These are phyloP conservation scores for Caenorhabditis becei DNA, from an alignment of 2,888 invertebrate species.

Conservation along the genomic window DNA sequence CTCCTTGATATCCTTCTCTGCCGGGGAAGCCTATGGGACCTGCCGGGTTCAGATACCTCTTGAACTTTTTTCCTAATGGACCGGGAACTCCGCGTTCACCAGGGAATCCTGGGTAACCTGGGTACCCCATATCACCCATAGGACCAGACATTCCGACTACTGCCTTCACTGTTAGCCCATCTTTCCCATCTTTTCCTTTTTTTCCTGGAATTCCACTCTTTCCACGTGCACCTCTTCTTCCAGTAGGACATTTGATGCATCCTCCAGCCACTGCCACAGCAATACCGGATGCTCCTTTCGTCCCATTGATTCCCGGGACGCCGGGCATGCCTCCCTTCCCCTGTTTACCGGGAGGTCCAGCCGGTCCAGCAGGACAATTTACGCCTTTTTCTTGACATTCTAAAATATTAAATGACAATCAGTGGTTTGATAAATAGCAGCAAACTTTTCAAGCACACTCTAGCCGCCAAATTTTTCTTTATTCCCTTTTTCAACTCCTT, in stretches of 20 bases:
- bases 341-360: constrained; percentile 29
- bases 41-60: constrained; percentile 12
- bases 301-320: constrained; percentile 28
- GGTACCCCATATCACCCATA: constrained; percentile 24
- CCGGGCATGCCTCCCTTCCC: constrained; percentile 38
- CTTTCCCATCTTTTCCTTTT: constrained; percentile 28
- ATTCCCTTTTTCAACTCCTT: constrained; percentile 20
- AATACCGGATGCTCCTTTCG: constrained; percentile 38
- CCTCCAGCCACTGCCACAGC: constrained; percentile 17
- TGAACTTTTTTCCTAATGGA: constrained; percentile 30
- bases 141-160: constrained; percentile 32
- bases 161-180: constrained; percentile 41
- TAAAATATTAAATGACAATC: background rate
- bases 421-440: background rate
- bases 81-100: constrained; percentile 47
- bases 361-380: constrained; percentile 51
- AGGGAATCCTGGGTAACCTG: constrained; percentile 47
- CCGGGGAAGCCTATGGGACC: constrained; percentile 58
- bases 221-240: constrained; percentile 29
- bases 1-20: constrained; percentile 49
- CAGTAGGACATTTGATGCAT: constrained; percentile 39
- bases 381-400: constrained; percentile 25
- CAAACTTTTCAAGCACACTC: constrained; percentile 23
- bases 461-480: constrained; percentile 9
- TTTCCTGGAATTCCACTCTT: constrained; percentile 26